Evolutionary conservation across 2,113 vertebrate species (phyloP).

Genomic region (Heloderma charlesbogerti): DNA sequence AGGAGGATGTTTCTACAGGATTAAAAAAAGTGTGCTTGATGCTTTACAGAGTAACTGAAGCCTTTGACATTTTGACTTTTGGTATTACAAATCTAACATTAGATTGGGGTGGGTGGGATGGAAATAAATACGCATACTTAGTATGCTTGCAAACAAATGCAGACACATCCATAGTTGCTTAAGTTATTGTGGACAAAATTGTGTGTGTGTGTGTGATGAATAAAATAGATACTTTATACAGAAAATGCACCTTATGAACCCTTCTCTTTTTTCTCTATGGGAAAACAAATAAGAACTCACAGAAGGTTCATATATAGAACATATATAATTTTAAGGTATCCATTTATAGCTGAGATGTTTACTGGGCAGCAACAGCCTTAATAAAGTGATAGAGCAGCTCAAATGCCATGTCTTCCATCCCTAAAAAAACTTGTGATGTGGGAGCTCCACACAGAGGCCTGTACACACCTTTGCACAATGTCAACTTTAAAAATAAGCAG

Average conservation of each 20-base stretch:
- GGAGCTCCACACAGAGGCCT: neutral
- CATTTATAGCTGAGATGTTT: too few relatives aligned
- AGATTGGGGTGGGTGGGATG: neutral
- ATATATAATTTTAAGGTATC: neutral
- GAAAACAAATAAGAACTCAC: neutral
- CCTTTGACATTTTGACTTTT: neutral
- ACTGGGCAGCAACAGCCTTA: neutral
- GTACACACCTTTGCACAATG: too few relatives aligned
- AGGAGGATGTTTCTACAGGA: neutral
- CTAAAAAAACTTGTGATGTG: neutral
- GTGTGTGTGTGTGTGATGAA: neutral
- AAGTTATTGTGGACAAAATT: neutral
- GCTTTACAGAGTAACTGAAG: neutral
- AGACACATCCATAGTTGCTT: neutral
- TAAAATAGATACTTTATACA: neutral
- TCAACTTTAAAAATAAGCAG: neutral
- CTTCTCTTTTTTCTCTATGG: neutral
- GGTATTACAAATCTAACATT: neutral
- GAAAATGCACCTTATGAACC: neutral
- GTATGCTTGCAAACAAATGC: neutral
- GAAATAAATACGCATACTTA: neutral
- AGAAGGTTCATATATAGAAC: neutral
- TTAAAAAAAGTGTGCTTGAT: neutral
- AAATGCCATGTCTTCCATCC: neutral
- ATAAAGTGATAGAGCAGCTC: neutral